Base-by-base conservation (phyloP, 2,113 vertebrate species). In the Phasianus colchicus region DNA sequence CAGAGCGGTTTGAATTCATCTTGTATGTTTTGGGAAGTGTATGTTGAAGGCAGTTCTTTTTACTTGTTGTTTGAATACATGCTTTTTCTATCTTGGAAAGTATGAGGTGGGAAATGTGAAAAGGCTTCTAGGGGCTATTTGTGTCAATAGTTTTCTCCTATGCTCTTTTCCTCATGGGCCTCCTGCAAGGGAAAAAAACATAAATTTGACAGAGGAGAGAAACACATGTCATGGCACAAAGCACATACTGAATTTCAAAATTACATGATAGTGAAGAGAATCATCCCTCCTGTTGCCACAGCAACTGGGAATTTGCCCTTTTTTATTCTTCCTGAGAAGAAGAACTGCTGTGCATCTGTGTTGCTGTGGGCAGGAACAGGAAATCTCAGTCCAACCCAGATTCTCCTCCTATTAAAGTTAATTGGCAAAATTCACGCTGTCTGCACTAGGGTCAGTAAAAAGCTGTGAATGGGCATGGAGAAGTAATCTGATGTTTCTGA, bases 221-320 rank as follows among this genome's bases (percentile, higher is more conserved):
- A 83, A 83, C 50, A 63, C 19, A 3, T 61, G 70, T 89, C 78
- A 60, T 27, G 29, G 36, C 87, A 89, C 64, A 67, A 61, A 89
- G 54, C 85, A 95, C 55, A 83, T 77, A 45, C 91, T 86, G 91
- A 71, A 89, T 75, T 87, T 80, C 82, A 48, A 77, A 92, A 91
- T 74, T 43, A 34, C n/a, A 25, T 14, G 15, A 88, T 32, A 32
- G 57, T 50, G 50, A 64, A 86, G 75, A 78, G 54, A 92, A 43
- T 34, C 0, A 0, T 32, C 75, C 78, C 47, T 91, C 57, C 38
- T 77, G 82, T 93, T 80, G 22, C 92, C 61, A 52, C 64, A 92
- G 87, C 69, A 69, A 86, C 78, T 52, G 65, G 40, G 72, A 86
- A 45, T 89, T 85, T 87, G 58, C 70, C 87, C 27, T 55, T 71